Evolutionary conservation across 2,113 vertebrate genomes (phyloP).

Genomic region (Anas platyrhynchos): DNA sequence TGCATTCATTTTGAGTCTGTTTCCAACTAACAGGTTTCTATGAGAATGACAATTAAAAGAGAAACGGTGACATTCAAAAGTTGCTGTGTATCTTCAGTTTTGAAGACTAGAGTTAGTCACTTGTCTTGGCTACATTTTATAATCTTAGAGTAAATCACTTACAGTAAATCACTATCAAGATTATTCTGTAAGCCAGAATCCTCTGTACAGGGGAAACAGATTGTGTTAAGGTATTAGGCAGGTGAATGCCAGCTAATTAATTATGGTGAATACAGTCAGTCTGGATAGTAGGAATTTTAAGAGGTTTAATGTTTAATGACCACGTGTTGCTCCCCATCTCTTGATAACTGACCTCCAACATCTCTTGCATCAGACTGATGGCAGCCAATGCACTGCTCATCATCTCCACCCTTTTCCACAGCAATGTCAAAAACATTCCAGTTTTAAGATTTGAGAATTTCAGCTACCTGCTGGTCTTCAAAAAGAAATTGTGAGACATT

Average conservation of each 20-base stretch:
- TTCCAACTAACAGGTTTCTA: background rate
- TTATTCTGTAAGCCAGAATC: background rate
- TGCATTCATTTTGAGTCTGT: background rate
- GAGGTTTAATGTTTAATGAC: background rate
- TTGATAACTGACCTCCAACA: background rate
- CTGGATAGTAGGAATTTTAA: background rate
- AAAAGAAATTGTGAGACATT: background rate
- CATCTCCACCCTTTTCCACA: background rate
- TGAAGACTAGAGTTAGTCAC: background rate
- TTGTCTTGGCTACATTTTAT: background rate
- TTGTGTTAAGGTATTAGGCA: background rate
- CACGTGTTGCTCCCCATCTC: accelerated
- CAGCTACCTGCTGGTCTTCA: background rate
- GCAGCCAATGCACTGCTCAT: background rate
- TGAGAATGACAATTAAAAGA: background rate
- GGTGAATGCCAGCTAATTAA: background rate
- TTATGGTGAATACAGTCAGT: background rate
- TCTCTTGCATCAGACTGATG: background rate
- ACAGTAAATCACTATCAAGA: background rate
- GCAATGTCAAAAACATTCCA: background rate
- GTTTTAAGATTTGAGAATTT: background rate
- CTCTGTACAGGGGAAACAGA: background rate
- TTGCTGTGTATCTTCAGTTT: background rate
- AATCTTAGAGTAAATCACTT: background rate
- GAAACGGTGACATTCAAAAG: background rate